Evolutionary conservation across 2,113 vertebrate species (phyloP).

Genomic region (Sylvia atricapilla): DNA sequence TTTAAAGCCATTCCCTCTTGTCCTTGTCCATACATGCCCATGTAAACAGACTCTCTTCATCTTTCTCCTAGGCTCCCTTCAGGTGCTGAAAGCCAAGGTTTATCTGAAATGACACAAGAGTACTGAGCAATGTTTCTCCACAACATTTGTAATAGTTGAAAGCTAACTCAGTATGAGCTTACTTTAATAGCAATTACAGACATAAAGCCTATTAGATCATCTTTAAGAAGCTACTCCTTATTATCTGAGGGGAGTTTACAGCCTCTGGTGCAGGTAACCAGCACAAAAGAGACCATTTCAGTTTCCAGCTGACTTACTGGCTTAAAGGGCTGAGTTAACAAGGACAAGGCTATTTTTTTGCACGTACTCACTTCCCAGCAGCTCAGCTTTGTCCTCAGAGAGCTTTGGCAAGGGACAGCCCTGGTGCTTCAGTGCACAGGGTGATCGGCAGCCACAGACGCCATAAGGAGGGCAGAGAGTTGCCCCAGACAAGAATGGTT

Average conservation of each 20-base stretch:
- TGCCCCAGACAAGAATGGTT: rapidly evolving
- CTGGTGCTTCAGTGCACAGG: background rate
- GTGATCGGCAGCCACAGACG: background rate
- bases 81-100: background rate
- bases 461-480: background rate
- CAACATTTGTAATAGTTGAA: background rate
- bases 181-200: background rate
- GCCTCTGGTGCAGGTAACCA: background rate
- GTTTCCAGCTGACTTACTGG: background rate
- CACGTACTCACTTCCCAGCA: background rate
- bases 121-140: background rate
- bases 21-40: background rate
- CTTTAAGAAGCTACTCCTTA: background rate
- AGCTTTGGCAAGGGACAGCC: background rate
- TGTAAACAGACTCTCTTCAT: background rate
- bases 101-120: background rate
- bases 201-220: background rate
- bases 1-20: background rate
- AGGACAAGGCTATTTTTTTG: background rate
- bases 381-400: background rate
- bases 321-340: background rate
- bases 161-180: background rate
- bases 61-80: background rate
- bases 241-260: background rate
- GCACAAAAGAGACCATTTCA: background rate